Percentiles rank a stretch among this genome's conserved stretches.
These are phyloP conservation scores for Diarsia brunnea DNA, from an alignment of 2,888 invertebrate genomes.

Conservation along the genomic window DNA sequence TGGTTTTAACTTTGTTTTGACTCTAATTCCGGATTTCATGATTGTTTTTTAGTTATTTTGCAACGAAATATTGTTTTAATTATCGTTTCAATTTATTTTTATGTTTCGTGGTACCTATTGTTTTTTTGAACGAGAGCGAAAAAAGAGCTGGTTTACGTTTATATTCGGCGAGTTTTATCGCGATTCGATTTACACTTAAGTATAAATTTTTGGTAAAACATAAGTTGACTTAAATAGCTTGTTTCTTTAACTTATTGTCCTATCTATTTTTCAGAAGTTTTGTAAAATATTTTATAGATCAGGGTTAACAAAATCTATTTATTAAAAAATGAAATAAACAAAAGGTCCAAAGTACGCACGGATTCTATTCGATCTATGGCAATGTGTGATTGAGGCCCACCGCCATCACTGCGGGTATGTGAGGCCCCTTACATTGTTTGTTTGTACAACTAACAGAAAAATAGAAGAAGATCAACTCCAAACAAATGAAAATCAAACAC, in stretches of 20 bases:
- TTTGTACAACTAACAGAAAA: neutral
- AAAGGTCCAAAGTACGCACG: conserved; percentile 1
- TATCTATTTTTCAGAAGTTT: neutral
- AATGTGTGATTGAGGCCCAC: conserved; percentile 50
- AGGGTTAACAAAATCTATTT: neutral
- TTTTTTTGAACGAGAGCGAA: neutral
- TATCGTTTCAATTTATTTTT: neutral
- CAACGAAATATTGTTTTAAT: conserved; percentile 11
- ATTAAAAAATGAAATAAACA: neutral
- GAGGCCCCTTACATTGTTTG: conserved; percentile 37
- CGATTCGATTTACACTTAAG: neutral
- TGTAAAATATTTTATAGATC: neutral
- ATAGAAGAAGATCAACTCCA: conserved; percentile 18
- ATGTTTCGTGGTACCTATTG: neutral
- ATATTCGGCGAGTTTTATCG: neutral
- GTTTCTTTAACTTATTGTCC: neutral
- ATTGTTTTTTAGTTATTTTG: neutral
- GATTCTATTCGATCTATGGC: conserved; percentile 11
- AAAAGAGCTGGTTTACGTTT: neutral
- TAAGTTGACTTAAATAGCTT: neutral
- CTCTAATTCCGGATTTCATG: neutral
- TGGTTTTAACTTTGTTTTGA: conserved; percentile 21
- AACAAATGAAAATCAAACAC: conserved; percentile 2
- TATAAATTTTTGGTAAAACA: neutral
- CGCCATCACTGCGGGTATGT: conserved; percentile 5